These are phyloP conservation scores for Rhinogobio ventralis DNA, from an alignment of 2,797 vertebrate species.

Conservation along the genomic window DNA sequence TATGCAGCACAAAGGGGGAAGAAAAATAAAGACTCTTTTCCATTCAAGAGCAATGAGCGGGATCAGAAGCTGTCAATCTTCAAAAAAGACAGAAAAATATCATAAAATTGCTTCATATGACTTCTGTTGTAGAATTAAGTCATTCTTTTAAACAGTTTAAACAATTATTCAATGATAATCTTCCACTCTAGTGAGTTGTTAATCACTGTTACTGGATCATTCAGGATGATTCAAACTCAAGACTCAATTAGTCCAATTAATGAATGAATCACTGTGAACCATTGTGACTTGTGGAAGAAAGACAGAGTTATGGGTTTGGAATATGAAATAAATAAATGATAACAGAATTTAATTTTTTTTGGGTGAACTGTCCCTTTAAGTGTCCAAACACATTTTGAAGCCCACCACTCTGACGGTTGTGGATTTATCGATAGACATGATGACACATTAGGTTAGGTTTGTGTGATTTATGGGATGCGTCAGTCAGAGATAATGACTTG, in stretches of 20 bases:
- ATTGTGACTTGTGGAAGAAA: not conserved
- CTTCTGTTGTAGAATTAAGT: not conserved
- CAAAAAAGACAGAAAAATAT: no score
- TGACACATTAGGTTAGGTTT: constrained; percentile 10
- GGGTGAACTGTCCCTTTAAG: not conserved
- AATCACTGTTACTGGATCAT: not conserved
- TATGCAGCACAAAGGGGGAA: no score
- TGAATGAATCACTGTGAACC: not conserved
- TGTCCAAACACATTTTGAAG: not conserved
- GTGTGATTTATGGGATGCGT: constrained; percentile 24
- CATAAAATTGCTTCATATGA: not conserved
- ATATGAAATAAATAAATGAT: no score
- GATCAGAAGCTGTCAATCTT: no score
- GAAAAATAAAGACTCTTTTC: no score
- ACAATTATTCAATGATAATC: not conserved
- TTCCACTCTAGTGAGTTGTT: not conserved
- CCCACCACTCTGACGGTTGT: not conserved
- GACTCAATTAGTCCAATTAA: not conserved
- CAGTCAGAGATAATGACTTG: constrained; percentile 28
- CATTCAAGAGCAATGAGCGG: no score
- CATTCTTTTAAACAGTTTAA: no score
- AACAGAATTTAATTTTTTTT: not conserved
- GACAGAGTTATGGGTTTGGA: not conserved
- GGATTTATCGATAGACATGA: not conserved
- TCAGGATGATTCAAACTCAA: not conserved